Evolutionary conservation across 2,797 vertebrate genomes (phyloP).

Genomic region (Enteromius unitaeniatus): DNA sequence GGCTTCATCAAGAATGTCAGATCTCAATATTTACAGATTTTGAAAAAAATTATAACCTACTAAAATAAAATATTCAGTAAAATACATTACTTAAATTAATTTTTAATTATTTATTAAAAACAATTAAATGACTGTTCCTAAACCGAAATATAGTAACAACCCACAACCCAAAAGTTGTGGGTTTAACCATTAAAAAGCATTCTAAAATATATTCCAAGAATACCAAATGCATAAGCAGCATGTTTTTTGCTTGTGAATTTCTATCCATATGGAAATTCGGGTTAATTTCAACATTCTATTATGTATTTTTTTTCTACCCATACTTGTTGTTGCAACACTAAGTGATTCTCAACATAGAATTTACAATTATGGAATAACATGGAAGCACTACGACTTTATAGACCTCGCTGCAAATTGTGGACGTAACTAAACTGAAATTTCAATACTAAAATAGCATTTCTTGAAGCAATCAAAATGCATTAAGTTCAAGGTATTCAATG

Average conservation of each 20-base stretch:
- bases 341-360: neutral
- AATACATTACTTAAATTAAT: neutral
- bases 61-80: neutral
- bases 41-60: neutral
- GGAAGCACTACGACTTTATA: neutral
- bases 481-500: neutral
- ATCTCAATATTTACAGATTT: neutral
- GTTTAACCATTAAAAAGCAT: neutral
- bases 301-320: neutral
- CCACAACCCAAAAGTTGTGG: neutral
- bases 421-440: neutral
- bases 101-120: neutral
- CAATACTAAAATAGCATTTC: neutral
- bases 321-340: neutral
- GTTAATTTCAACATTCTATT: neutral
- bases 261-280: neutral
- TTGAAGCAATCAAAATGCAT: neutral
- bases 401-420: neutral
- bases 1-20: no score
- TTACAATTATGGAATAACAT: neutral
- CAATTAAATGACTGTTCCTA: neutral
- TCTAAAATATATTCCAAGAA: neutral
- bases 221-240: neutral
- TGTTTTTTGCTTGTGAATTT: neutral
- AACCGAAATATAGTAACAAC: neutral